Evolutionary conservation across 2,797 vertebrate genomes (phyloP), one percentile per base, ranked within the genome.

Genomic region (Brachyrhaphis roseni): DNA sequence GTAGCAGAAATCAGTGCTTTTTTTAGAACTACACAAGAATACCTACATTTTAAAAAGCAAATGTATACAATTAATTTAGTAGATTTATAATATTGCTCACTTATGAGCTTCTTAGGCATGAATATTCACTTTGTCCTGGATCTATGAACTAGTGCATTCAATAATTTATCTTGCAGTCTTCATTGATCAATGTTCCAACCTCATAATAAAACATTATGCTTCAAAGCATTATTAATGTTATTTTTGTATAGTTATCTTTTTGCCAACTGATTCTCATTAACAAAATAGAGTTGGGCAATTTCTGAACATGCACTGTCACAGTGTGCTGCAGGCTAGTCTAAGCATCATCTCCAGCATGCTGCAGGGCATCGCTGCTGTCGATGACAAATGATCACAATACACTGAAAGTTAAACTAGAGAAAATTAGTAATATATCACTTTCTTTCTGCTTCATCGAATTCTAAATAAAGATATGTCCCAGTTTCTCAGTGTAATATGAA

Each of bases 311-410:
- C 16, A 81, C 81, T 84, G 89, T 82, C 87, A 88, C 6, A 82
- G 62, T 47, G 28, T 51, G 79, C 86, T 82, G 74, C 80, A 85
- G 77, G 85, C 83, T 55, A 31, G 47, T 80, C 41, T 71, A 36
- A 34, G 39, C 68, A 71, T 78, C 41, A 62, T 82, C 41, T 78
- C 80, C 80, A 59, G 74, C 41, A 49, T 36, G 80, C 86, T 85
- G 49, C 46, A 64, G 83, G 89, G 66, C 76, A 10, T 66, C 66
- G 82, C 86, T 85, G 82, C 72, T 82, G 87, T 82, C 12, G 28
- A 79, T 43, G 45, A 70, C 71, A 53, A 77, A 46, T 78, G 31
- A 81, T 82, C 75, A 76, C 20, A 16, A 51, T 28, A 78, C 20
- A 77, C 72, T 83, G 75, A 78, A 39, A 72, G 71, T 3, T 51